A percentile compares a stretch with the other conserved stretches of the same genome.
phyloP scores from a whole-genome alignment of 2,797 vertebrate species.

The Carapus acus region DNA sequence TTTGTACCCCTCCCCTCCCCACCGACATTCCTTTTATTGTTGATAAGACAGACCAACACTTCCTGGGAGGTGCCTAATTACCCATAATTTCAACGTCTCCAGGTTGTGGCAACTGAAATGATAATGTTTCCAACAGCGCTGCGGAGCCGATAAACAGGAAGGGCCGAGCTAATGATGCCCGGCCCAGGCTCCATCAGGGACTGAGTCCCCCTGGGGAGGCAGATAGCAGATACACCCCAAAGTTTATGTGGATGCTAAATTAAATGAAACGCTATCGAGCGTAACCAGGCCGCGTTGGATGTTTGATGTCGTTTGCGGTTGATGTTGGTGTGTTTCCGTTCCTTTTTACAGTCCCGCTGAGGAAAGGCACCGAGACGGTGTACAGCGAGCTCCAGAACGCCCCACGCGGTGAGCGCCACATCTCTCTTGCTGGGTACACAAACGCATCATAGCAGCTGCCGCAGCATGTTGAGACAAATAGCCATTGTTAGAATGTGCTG shows the following conservation, averaged over 20 bases:
- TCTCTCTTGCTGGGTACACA: background rate
- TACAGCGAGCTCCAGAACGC: constrained; percentile 91
- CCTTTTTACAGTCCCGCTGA: constrained; percentile 75
- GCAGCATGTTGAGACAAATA: too few species aligned
- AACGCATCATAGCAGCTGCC: too few species aligned
- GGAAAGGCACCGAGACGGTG: constrained; percentile 86
- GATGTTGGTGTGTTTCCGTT: constrained; percentile 41
- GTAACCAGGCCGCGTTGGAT: constrained; percentile 10
- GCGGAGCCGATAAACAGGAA: constrained; percentile 71
- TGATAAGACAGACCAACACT: constrained; percentile 49
- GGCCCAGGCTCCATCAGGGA: constrained; percentile 11
- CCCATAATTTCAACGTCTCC: constrained; percentile 53
- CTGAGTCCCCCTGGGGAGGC: constrained; percentile 10
- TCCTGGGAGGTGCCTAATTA: constrained; percentile 68
- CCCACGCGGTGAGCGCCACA: constrained; percentile 76
- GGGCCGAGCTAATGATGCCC: constrained; percentile 56
- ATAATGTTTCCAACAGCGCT: constrained; percentile 43
- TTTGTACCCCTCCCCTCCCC: too few species aligned
- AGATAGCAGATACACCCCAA: constrained; percentile 21
- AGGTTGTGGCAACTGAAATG: constrained; percentile 34
- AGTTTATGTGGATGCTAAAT: constrained; percentile 13
- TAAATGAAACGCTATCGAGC: constrained; percentile 18
- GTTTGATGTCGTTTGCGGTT: constrained; percentile 37
- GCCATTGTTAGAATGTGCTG: too few species aligned
- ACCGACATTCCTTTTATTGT: constrained; percentile 41